Evolutionary conservation across 2,113 vertebrate species (phyloP).

Genomic region (Sterna hirundo): DNA sequence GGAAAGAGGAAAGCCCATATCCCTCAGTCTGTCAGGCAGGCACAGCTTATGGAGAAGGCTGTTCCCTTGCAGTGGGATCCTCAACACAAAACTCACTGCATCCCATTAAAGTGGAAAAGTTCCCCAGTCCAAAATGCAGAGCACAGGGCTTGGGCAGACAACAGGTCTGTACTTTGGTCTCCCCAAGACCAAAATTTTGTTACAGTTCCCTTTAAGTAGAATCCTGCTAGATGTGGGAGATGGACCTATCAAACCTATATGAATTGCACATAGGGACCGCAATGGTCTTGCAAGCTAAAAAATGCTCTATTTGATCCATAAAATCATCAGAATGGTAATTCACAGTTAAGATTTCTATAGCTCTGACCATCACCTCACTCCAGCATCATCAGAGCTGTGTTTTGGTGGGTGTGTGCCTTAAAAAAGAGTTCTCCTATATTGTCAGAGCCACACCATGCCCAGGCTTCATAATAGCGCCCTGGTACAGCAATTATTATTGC

Average conservation of each 20-base stretch:
- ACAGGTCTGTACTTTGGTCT: background rate
- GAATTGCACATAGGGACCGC: background rate
- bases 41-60: background rate
- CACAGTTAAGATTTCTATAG: background rate
- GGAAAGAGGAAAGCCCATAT: background rate
- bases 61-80: background rate
- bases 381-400: background rate
- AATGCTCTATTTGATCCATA: background rate
- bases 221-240: background rate
- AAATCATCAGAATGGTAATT: background rate
- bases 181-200: background rate
- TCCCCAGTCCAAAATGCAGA: background rate
- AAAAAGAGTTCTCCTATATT: background rate
- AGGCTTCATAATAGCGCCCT: background rate
- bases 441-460: background rate
- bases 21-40: background rate
- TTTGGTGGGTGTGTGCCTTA: background rate
- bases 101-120: background rate
- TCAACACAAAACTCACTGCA: background rate
- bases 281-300: background rate
- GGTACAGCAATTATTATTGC: background rate
- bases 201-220: background rate
- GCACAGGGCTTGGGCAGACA: background rate
- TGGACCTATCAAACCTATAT: background rate
- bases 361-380: background rate